phyloP scores from a whole-genome alignment of 2,888 invertebrate genomes.

The Penaeus monodon region DNA sequence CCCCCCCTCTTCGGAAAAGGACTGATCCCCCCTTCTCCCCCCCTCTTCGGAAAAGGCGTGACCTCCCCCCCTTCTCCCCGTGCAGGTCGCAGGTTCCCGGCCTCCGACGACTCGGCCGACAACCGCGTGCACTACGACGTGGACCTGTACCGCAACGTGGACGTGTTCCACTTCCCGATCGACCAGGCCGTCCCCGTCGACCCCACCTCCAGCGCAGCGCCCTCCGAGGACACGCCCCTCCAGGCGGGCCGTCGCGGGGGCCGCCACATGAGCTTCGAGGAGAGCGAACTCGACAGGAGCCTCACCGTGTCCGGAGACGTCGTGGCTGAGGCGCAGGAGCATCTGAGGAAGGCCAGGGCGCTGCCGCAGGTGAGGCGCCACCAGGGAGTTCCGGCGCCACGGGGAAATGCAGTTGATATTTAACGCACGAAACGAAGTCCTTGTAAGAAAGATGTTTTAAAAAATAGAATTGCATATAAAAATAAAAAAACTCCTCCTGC shows the following conservation, averaged over 20 bases:
- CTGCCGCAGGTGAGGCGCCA: background rate
- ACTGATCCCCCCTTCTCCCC: too few relatives aligned
- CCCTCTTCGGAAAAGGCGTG: too few relatives aligned
- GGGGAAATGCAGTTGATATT: too few relatives aligned
- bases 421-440: too few relatives aligned
- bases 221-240: background rate
- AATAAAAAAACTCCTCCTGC: background rate
- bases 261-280: slow-evolving; percentile 16
- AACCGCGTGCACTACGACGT: slow-evolving; percentile 53
- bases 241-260: slow-evolving; percentile 4
- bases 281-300: slow-evolving; percentile 1
- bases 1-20: too few relatives aligned
- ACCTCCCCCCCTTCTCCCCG: background rate
- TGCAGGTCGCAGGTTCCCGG: slow-evolving; percentile 35
- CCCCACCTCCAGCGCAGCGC: too few relatives aligned
- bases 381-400: too few relatives aligned
- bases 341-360: slow-evolving; percentile 23
- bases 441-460: too few relatives aligned
- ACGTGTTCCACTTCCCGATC: slow-evolving; percentile 46
- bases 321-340: slow-evolving; percentile 40
- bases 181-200: background rate
- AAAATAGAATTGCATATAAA: background rate
- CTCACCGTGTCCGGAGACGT: slow-evolving; percentile 43
- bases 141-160: slow-evolving; percentile 53
- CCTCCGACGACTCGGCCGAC: slow-evolving; percentile 30